phyloP scores from a whole-genome alignment of 2,888 invertebrate genomes.

The Lysandra coridon region DNA sequence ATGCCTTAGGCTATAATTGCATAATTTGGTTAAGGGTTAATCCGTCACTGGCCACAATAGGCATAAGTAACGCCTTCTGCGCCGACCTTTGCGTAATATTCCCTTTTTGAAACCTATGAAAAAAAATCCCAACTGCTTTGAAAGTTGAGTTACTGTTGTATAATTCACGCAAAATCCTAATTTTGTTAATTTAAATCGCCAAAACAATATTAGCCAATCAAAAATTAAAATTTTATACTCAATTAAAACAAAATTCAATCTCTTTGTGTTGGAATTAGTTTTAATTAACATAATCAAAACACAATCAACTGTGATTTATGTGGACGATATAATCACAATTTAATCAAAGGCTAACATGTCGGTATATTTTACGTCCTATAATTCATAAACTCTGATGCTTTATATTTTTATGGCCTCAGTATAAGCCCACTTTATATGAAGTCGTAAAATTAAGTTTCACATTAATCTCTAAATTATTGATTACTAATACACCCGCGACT shows the following conservation, averaged over 20 bases:
- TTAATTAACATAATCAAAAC: slow-evolving; percentile 23
- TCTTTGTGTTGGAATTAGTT: slow-evolving; percentile 10
- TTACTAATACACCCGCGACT: not conserved
- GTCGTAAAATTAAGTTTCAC: slow-evolving; percentile 19
- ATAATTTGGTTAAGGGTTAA: no score
- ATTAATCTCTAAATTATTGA: not conserved
- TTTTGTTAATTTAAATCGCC: not conserved
- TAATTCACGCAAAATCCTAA: not conserved
- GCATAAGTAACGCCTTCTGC: no score
- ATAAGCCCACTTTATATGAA: slow-evolving; percentile 22
- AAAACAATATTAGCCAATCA: not conserved
- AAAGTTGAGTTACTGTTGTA: no score
- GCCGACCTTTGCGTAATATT: no score
- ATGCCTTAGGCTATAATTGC: no score
- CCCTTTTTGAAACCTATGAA: no score
- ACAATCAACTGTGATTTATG: slow-evolving; percentile 20
- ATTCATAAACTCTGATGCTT: not conserved
- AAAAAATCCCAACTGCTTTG: no score
- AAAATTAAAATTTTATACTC: not conserved
- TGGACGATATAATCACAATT: slow-evolving; percentile 11
- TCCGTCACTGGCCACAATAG: no score
- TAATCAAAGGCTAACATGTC: slow-evolving; percentile 12
- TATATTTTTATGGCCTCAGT: not conserved
- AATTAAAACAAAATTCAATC: slow-evolving; percentile 1
- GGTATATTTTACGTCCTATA: slow-evolving; percentile 5